phyloP scores from a whole-genome alignment of 2,113 vertebrate species.

The Campylomormyrus numenius region DNA sequence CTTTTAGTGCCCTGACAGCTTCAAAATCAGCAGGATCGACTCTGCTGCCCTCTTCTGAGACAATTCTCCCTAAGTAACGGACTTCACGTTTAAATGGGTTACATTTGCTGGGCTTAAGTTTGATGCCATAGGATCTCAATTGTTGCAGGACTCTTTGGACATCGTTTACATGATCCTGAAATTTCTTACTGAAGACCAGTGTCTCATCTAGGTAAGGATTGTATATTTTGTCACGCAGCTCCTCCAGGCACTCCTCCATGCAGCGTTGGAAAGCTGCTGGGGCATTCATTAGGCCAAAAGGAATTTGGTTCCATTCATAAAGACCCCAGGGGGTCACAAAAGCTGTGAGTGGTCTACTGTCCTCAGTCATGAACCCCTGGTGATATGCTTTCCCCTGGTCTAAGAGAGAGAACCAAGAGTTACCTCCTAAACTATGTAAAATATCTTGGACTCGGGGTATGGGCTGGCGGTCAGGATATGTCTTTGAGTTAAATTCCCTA shows the following conservation, averaged over 20 bases:
- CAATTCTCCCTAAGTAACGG: conserved; percentile 10
- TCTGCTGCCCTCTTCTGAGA: conserved; percentile 23
- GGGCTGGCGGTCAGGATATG: neutral
- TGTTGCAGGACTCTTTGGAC: conserved; percentile 3
- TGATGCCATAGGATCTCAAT: conserved; percentile 8
- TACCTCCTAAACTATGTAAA: neutral
- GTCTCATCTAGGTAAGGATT: conserved; percentile 12
- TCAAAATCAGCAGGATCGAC: conserved; percentile 27
- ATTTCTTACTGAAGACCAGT: neutral
- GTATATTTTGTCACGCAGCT: neutral
- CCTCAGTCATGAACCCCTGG: neutral
- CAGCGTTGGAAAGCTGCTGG: conserved; percentile 2
- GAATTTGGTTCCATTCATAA: conserved; percentile 4
- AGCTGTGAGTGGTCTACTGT: neutral
- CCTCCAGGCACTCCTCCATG: neutral
- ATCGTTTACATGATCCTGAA: neutral
- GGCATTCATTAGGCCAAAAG: conserved; percentile 16
- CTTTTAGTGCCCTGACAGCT: neutral
- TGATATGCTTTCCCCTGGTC: neutral
- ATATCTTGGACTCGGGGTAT: neutral
- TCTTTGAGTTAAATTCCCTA: neutral
- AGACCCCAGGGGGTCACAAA: conserved; percentile 3
- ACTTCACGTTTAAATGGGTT: conserved; percentile 16
- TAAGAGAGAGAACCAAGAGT: neutral
- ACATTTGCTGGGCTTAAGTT: conserved; percentile 19